Base-by-base conservation (phyloP, 1,140 invertebrate genomes). In the Brachionus angularis region DNA sequence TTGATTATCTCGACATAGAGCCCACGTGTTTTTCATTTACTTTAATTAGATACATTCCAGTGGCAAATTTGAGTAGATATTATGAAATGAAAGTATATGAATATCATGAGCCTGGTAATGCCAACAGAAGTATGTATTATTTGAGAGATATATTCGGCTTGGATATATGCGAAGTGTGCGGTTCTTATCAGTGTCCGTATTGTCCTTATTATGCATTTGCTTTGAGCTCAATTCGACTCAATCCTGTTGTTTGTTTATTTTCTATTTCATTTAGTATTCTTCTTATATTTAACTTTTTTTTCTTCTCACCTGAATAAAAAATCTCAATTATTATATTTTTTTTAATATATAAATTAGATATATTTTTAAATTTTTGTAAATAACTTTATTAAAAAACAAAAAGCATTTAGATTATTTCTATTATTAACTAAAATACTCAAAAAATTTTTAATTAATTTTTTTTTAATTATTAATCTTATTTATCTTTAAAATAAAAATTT, bases 121-220 rank as follows among this genome's bases (percentile, higher is more conserved):
- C 91, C 83, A 95, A 95, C 77, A 91, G 94, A 83, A 88, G 89
- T 0, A 89, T 96, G 80, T 93, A 95, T 76, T 91, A 94, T 77
- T 87, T 91, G 1, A 84, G 91, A 49, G 87, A 90, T 25, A 89
- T 92, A 2, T 93, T 93, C 79, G 83, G 90, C 14, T 81, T 96
- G 27, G 94, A 93, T 79, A 94, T 98, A 73, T 98, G 93, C 78
- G 91, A 96, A 78, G 93, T 96, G n/a, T 98, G 93, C 78, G 94
- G 93, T 33, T 96, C 92, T 21, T 96, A 91, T 47, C 93, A 96
- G 79, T 98, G 94, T 82, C 93, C 93, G 0, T 96, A 96, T 78
- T 97, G 93, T 82, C 88, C 90, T 1, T 77, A 76, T 72, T 82
- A 79, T 53, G 69, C 49, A 31, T 49, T 50, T 70, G 64, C 64